phyloP scores from a whole-genome alignment of 2,888 invertebrate species.

The Spialia ferax region DNA sequence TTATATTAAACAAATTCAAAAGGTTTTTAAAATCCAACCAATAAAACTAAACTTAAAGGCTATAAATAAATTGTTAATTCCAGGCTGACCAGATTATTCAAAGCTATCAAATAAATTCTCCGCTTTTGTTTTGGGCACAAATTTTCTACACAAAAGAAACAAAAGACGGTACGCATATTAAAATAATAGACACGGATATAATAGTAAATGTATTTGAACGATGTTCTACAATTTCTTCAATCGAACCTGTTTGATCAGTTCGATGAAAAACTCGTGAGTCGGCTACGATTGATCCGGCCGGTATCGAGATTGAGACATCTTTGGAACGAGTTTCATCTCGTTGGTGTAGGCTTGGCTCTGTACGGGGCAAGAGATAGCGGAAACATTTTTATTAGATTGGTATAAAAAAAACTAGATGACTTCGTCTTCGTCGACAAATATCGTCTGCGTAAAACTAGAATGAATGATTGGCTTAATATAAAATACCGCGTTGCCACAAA shows the following conservation, averaged over 20 bases:
- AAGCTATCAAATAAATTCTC: no score
- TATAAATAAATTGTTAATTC: no score
- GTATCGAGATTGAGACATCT: slow-evolving; percentile 84
- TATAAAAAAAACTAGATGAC: neutral
- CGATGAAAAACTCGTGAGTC: slow-evolving; percentile 76
- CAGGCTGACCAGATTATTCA: no score
- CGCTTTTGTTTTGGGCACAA: neutral
- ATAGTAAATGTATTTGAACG: slow-evolving; percentile 51
- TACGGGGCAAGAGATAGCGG: slow-evolving; percentile 52
- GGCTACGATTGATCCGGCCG: slow-evolving; percentile 80
- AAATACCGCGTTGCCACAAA: no score
- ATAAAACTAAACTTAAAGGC: no score
- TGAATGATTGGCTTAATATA: no score
- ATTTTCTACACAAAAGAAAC: neutral
- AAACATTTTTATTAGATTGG: slow-evolving; percentile 12
- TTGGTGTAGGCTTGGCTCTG: slow-evolving; percentile 55
- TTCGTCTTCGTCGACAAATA: no score
- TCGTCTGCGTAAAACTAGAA: no score
- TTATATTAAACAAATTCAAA: no score
- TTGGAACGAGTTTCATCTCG: slow-evolving; percentile 74
- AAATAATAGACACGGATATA: slow-evolving; percentile 42
- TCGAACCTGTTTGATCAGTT: slow-evolving; percentile 77
- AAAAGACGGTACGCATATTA: slow-evolving; percentile 6
- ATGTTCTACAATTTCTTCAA: slow-evolving; percentile 61
- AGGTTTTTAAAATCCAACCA: no score